phyloP scores from a whole-genome alignment of 2,888 invertebrate genomes.

The Leptogaster cylindrica region DNA sequence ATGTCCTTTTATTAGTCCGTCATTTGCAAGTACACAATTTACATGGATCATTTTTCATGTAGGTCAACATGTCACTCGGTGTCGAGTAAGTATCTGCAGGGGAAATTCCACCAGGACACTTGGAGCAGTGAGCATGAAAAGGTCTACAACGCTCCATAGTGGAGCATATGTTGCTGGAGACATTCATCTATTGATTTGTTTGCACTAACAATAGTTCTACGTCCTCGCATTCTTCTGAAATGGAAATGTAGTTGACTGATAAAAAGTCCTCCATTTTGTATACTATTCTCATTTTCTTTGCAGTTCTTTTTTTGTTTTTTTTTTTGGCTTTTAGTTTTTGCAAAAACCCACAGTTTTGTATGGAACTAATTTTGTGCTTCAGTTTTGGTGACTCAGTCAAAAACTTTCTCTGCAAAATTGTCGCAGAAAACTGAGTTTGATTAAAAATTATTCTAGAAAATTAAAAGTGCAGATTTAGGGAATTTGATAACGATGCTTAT shows the following conservation, averaged over 20 bases:
- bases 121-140: not conserved
- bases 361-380: too few species aligned
- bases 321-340: too few species aligned
- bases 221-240: conserved; percentile 8
- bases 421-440: too few species aligned
- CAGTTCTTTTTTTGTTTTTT: too few species aligned
- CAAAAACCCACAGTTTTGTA: too few species aligned
- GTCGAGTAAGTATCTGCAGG: conserved; percentile 9
- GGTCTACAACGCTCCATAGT: conserved; percentile 2
- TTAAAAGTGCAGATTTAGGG: too few species aligned
- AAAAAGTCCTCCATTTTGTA: conserved; percentile 18
- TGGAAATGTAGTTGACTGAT: conserved; percentile 25
- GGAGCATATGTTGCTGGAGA: conserved; percentile 6
- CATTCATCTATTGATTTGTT: conserved; percentile 39
- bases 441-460: too few species aligned
- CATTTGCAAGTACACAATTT: conserved; percentile 21
- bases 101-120: conserved; percentile 6
- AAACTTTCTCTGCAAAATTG: too few species aligned
- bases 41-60: conserved; percentile 12
- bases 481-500: too few species aligned
- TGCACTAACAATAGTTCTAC: conserved; percentile 24
- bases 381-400: too few species aligned
- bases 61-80: conserved; percentile 35
- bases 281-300: not conserved
- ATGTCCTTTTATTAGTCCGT: conserved; percentile 5